A percentile compares a stretch with the other conserved stretches of the same genome.
These are phyloP conservation scores for Apistogramma diplotaenia DNA, from an alignment of 2,113 vertebrate genomes.

Conservation along the genomic window DNA sequence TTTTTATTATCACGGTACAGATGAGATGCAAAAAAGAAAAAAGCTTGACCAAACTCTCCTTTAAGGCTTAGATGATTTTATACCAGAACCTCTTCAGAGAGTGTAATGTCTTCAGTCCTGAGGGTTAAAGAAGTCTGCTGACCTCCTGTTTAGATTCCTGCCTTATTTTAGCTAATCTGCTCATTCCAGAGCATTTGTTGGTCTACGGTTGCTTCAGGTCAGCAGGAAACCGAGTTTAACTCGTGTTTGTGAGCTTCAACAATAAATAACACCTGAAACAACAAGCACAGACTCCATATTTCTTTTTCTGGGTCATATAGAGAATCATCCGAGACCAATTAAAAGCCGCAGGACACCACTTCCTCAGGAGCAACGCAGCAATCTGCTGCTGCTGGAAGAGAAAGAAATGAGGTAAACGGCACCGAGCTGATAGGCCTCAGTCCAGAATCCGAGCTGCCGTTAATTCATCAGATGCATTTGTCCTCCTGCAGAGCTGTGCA, in stretches of 20 bases:
- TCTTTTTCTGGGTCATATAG: conserved; percentile 1
- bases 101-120: background rate
- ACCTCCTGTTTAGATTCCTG: conserved; percentile 8
- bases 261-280: conserved; percentile 44
- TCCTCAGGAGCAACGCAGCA: background rate
- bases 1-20: too few relatives aligned
- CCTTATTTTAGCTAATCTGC: background rate
- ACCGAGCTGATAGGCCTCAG: background rate
- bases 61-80: background rate
- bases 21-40: background rate
- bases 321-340: conserved; percentile 35
- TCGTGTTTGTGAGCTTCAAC: conserved; percentile 12
- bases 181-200: conserved; percentile 13
- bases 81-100: background rate
- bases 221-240: background rate
- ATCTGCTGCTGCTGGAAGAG: background rate
- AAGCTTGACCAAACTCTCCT: background rate
- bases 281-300: background rate
- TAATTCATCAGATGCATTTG: background rate
- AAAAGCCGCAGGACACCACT: conserved; percentile 10
- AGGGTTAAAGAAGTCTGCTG: background rate
- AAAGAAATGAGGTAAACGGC: background rate
- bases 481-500: background rate
- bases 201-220: background rate
- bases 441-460: background rate